Evolutionary conservation across 2,888 invertebrate genomes (phyloP).

Genomic region (Chrysopilus asiliformis): DNA sequence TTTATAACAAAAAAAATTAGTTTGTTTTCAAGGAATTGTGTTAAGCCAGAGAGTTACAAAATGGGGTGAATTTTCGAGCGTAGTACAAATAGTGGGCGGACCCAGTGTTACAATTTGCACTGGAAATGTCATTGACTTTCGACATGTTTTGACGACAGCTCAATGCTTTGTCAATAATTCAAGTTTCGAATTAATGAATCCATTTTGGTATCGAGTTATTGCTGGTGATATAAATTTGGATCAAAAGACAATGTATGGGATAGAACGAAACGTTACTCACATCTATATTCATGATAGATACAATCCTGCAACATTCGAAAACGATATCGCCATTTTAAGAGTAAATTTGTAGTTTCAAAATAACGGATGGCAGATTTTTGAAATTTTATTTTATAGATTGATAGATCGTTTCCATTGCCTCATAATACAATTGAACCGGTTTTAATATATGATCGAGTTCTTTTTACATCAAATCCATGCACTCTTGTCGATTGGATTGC

Average conservation of each 20-base stretch:
- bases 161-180: constrained; percentile 8
- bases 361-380: no score
- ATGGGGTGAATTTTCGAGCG: constrained; percentile 8
- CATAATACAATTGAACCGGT: constrained; percentile 10
- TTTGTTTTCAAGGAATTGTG: no score
- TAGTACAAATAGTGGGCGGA: constrained; percentile 3
- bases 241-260: constrained; percentile 5
- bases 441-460: constrained; percentile 9
- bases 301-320: constrained; percentile 10
- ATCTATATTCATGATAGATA: constrained; percentile 9
- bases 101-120: constrained; percentile 2
- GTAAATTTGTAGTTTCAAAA: no score
- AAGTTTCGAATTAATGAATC: constrained; percentile 5
- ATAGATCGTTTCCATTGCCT: no score
- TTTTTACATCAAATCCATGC: constrained; percentile 7
- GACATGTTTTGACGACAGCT: constrained; percentile 11
- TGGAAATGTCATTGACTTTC: constrained; percentile 7
- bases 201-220: constrained; percentile 9
- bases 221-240: constrained; percentile 12
- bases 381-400: no score
- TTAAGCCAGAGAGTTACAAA: background rate
- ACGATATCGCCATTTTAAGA: constrained; percentile 9
- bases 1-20: no score
- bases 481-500: constrained; percentile 11
- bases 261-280: constrained; percentile 8